Conservation (phyloP, 2,797 vertebrate species). For the Apodemus agrarius region DNA sequence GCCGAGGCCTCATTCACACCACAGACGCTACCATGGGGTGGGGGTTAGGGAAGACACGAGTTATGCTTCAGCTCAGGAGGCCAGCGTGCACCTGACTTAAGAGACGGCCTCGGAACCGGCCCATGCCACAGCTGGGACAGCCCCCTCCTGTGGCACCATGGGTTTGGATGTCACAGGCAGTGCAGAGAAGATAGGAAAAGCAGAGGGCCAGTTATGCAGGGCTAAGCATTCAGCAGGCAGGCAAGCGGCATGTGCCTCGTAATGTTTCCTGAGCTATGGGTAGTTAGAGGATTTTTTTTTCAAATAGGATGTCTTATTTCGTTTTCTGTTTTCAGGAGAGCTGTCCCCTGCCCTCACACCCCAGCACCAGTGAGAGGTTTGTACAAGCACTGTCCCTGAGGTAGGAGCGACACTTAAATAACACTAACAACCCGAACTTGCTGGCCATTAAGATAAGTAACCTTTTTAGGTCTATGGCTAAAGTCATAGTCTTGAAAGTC, state of each 20-base stretch:
- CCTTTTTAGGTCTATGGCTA: background rate
- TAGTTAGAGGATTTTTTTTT: background rate
- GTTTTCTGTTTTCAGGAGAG: background rate
- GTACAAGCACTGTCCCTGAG: no score
- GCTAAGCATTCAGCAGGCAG: background rate
- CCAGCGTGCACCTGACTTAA: background rate
- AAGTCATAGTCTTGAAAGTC: background rate
- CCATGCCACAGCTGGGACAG: background rate
- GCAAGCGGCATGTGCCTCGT: rapidly evolving
- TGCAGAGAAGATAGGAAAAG: background rate
- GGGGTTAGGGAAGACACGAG: background rate
- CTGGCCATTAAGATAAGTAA: background rate
- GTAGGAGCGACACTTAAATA: background rate
- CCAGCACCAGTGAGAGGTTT: background rate
- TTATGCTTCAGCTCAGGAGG: background rate
- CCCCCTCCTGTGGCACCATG: background rate
- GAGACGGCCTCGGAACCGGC: background rate
- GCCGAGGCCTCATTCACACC: background rate
- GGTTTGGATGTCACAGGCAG: no score
- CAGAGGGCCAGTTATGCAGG: rapidly evolving
- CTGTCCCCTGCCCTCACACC: background rate
- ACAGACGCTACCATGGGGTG: background rate
- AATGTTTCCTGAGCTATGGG: background rate
- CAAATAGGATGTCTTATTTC: background rate
- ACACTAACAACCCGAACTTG: no score